Base-by-base conservation (phyloP, 2,888 invertebrate species). In the Pherbina coryleti region DNA sequence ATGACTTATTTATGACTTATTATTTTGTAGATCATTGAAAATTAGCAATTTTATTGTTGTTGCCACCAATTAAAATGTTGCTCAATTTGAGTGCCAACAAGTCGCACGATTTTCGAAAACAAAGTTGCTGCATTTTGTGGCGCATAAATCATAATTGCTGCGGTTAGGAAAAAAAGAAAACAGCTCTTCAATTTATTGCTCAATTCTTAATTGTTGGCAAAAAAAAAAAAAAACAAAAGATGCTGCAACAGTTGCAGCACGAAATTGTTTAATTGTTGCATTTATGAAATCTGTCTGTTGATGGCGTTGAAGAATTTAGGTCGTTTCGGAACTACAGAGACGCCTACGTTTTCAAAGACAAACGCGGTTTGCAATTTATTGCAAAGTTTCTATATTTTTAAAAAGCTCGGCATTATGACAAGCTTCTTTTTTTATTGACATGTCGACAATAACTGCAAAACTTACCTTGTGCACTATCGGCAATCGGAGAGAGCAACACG, bases 391-490 rank as follows among this genome's bases (percentile, higher is more conserved):
- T 44, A 2, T 44, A 44, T 44, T 44, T 44, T 44, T 7, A 44
- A 2, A 44, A 44, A 44, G 14, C 44, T 44, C 44, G 11, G 2
- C 2, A 44, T 11, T 1, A 2, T 44, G 44, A 5, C 31, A 31
- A 37, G 37, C 44, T 44, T 11, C 14, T 1, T 22, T 19, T 37
- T 37, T 37, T 22, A 44, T 67, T 51, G 7, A 28, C 25, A 17
- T 69, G 11, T 51, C 19, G 22, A 37, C 5, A 25, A 57, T 19
- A n/a, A 22, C 57, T 60, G 34, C 79, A 9, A 19, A 76, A 92
- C 92, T 92, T 90, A 93, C 93, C 91, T 82, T 91, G 88, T 80
- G 92, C 91, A 31, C 92, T 92, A 86, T 92, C 91, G 79, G 87
- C 83, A 87, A 92, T 90, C 81, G 92, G 91, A 44, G 92, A 89